Conservation (phyloP, 2,888 invertebrate genomes). For the Ceriagrion tenellum region DNA sequence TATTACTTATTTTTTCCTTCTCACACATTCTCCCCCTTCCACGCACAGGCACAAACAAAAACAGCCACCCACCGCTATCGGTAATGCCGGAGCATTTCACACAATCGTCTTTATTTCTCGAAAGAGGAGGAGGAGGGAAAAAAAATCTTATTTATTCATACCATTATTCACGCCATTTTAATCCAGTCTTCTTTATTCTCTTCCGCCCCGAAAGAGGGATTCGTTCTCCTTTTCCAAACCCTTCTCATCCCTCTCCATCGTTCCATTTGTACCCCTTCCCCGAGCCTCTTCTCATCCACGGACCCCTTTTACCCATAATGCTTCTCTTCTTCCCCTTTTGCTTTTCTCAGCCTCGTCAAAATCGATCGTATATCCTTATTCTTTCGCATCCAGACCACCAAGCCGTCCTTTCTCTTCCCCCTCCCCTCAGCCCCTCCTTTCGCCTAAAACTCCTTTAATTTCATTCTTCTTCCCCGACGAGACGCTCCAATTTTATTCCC, state of each 20-base stretch:
- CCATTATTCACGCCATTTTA: constrained; percentile 62
- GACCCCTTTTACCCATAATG: too few species aligned
- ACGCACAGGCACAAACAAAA: background rate
- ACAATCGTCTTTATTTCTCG: constrained; percentile 32
- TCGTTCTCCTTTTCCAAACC: background rate
- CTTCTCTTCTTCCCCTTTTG: background rate
- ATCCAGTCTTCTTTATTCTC: background rate
- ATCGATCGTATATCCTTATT: constrained; percentile 4
- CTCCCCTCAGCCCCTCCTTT: background rate
- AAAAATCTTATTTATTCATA: constrained; percentile 56
- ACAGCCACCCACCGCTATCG: background rate
- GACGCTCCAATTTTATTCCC: constrained; percentile 54
- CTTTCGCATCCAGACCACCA: background rate
- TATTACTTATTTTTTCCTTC: background rate
- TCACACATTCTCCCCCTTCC: background rate
- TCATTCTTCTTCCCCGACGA: background rate
- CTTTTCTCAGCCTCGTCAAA: constrained; percentile 9
- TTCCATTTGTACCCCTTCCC: too few species aligned
- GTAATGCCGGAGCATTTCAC: constrained; percentile 47
- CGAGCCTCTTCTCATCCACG: too few species aligned
- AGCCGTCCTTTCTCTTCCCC: background rate
- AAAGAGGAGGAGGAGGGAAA: background rate
- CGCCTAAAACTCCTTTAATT: constrained; percentile 36
- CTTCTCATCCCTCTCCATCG: too few species aligned
- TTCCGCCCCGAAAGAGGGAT: background rate